Evolutionary conservation across 1,140 invertebrate species (phyloP).

Genomic region (Drosophila nannoptera): DNA sequence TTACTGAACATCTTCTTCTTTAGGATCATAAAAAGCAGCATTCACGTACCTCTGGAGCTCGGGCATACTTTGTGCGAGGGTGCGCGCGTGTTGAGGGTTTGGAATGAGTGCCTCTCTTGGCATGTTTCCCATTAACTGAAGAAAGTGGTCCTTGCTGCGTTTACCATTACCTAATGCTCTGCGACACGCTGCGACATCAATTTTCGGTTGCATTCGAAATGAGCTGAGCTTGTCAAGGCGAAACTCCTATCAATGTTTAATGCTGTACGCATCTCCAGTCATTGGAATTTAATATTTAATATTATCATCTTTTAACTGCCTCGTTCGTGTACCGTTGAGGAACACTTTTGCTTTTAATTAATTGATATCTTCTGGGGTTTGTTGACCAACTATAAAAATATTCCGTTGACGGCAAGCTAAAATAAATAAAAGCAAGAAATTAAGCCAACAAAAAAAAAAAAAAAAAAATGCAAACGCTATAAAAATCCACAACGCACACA

Average conservation of each 20-base stretch:
- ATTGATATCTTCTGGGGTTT: slow-evolving; percentile 54
- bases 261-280: slow-evolving; percentile 31
- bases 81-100: slow-evolving; percentile 35
- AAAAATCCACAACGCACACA: slow-evolving; percentile 4
- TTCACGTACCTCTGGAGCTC: slow-evolving; percentile 36
- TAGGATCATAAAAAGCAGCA: slow-evolving; percentile 33
- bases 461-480: slow-evolving; percentile 9
- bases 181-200: slow-evolving; percentile 59
- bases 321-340: slow-evolving; percentile 14
- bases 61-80: slow-evolving; percentile 35
- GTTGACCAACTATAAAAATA: slow-evolving; percentile 40
- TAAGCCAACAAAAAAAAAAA: slow-evolving; percentile 11
- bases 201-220: slow-evolving; percentile 72
- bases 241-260: slow-evolving; percentile 61
- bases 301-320: slow-evolving; percentile 26
- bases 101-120: slow-evolving; percentile 28
- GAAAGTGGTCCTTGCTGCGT: slow-evolving; percentile 14
- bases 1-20: slow-evolving; percentile 18
- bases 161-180: slow-evolving; percentile 66
- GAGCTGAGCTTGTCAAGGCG: slow-evolving; percentile 36
- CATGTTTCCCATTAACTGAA: slow-evolving; percentile 9
- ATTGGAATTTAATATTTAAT: slow-evolving; percentile 63
- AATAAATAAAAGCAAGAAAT: slow-evolving; percentile 30
- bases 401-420: slow-evolving; percentile 11
- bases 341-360: slow-evolving; percentile 68